Conservation (phyloP, 2,888 invertebrate species). For the Spisula subtruncata region DNA sequence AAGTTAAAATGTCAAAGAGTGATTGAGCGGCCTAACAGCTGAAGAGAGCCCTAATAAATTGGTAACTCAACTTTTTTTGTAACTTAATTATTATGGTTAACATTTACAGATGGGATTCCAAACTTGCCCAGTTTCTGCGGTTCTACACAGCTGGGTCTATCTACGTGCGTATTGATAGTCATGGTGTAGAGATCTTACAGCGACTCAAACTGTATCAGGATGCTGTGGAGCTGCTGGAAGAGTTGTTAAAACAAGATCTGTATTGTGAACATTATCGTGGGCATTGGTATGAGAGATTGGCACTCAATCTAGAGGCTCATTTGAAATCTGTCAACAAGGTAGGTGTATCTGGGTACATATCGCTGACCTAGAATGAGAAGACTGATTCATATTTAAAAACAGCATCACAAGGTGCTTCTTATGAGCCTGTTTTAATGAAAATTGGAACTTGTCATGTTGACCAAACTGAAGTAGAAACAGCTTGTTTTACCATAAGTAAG, state of each 20-base stretch:
- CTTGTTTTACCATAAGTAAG: no score
- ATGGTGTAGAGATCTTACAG: conserved; percentile 89
- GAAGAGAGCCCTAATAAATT: no score
- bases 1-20: no score
- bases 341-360: background rate
- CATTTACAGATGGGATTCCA: conserved; percentile 77
- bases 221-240: conserved; percentile 89
- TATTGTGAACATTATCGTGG: conserved; percentile 88
- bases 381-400: no score
- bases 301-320: conserved; percentile 90
- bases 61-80: no score
- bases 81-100: background rate
- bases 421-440: no score
- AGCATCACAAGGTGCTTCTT: no score
- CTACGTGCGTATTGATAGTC: conserved; percentile 87
- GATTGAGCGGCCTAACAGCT: no score
- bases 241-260: conserved; percentile 89
- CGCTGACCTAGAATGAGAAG: no score
- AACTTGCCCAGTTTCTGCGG: conserved; percentile 89
- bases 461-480: no score
- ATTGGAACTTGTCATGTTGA: no score
- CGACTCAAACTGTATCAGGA: conserved; percentile 88
- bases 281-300: conserved; percentile 90
- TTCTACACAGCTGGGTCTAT: conserved; percentile 90
- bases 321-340: conserved; percentile 88